phyloP scores from a whole-genome alignment of 2,797 vertebrate genomes.

The Arrhamphus sclerolepis region DNA sequence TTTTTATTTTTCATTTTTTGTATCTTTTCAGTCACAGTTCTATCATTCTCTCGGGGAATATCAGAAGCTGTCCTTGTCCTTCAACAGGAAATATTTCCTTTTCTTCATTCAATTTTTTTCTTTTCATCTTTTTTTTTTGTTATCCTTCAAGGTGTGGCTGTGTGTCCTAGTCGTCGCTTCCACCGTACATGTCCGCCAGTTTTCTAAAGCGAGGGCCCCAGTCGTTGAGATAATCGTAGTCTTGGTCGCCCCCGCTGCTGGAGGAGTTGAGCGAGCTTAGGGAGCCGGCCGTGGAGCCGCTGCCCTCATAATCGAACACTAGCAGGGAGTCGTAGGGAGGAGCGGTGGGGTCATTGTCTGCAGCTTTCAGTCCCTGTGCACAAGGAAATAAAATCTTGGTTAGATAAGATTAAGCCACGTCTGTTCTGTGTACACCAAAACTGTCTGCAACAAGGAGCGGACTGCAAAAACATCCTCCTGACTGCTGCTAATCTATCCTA shows the following conservation, averaged over 20 bases:
- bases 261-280: slow-evolving; percentile 98
- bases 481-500: slow-evolving; percentile 50
- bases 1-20: slow-evolving; percentile 35
- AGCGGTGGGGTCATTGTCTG: slow-evolving; percentile 96
- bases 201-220: slow-evolving; percentile 99
- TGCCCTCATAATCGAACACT: slow-evolving; percentile 98
- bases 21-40: slow-evolving; percentile 71
- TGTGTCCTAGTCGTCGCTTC: slow-evolving; percentile 88
- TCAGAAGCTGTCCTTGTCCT: slow-evolving; percentile 91
- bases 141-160: slow-evolving; percentile 38
- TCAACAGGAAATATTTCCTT: slow-evolving; percentile 76
- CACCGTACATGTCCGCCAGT: slow-evolving; percentile 99
- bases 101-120: slow-evolving; percentile 38
- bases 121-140: slow-evolving; percentile 17
- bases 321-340: slow-evolving; percentile 97
- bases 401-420: slow-evolving; percentile 56
- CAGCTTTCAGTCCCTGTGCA: slow-evolving; percentile 94
- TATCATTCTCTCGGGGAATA: slow-evolving; percentile 86
- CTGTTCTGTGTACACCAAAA: slow-evolving; percentile 17
- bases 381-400: slow-evolving; percentile 41
- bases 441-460: slow-evolving; percentile 27
- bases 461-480: slow-evolving; percentile 8
- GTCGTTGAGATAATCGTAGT: slow-evolving; percentile 99
- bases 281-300: slow-evolving; percentile 95
- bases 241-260: slow-evolving; percentile 96